A percentile compares a stretch with the other conserved stretches of the same genome.
phyloP scores from a whole-genome alignment of 1,140 invertebrate species.

The Plutomurus gul region DNA sequence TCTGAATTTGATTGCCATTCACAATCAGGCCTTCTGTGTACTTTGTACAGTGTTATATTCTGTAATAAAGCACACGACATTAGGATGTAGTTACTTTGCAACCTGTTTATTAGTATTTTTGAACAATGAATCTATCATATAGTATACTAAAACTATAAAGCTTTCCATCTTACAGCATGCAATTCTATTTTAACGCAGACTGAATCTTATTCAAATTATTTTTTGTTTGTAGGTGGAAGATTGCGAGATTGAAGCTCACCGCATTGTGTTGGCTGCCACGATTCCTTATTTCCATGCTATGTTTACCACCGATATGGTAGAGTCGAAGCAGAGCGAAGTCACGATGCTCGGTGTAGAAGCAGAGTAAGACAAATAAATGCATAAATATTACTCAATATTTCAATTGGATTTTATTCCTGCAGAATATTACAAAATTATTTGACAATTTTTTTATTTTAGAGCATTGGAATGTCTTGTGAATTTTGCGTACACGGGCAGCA shows the following conservation, averaged over 20 bases:
- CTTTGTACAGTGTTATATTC: too few relatives aligned
- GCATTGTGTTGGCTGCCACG: conserved; percentile 81
- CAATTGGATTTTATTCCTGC: not conserved
- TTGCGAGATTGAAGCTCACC: conserved; percentile 78
- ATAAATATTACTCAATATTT: not conserved
- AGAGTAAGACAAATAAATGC: conserved; percentile 68
- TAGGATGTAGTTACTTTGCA: too few relatives aligned
- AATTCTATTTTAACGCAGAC: conserved; percentile 7
- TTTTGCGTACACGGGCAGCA: conserved; percentile 82
- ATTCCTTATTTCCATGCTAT: conserved; percentile 92
- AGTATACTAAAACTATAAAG: not conserved
- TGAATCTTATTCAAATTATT: conserved; percentile 32
- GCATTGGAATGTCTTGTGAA: conserved; percentile 82
- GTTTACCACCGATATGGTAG: conserved; percentile 88
- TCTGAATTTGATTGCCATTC: too few relatives aligned
- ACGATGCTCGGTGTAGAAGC: conserved; percentile 80
- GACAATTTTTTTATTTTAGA: conserved; percentile 60
- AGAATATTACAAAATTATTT: not conserved
- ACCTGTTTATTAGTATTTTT: too few relatives aligned
- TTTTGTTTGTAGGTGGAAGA: conserved; percentile 71
- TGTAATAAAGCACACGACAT: too few relatives aligned
- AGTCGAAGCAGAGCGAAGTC: conserved; percentile 81
- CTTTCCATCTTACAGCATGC: not conserved
- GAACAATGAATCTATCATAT: not conserved
- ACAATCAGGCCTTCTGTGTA: too few relatives aligned